These are phyloP conservation scores for Pomatorhinus ruficollis DNA, from an alignment of 2,113 vertebrate species.

Conservation along the genomic window DNA sequence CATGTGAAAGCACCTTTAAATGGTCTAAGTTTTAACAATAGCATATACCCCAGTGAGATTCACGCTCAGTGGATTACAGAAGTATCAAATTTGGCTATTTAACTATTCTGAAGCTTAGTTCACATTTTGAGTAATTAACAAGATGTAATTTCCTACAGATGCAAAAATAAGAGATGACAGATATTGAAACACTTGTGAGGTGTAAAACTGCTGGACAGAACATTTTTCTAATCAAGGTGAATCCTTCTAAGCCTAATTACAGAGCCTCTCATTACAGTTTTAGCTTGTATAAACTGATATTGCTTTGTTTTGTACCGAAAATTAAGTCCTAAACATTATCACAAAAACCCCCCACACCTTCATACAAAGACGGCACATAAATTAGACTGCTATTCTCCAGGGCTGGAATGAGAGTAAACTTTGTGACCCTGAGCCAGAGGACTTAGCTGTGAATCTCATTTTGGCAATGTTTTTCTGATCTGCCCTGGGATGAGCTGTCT, in stretches of 20 bases:
- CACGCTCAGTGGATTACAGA: not conserved
- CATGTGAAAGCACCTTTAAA: not conserved
- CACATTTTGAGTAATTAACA: not conserved
- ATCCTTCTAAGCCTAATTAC: not conserved
- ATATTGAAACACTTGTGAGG: not conserved
- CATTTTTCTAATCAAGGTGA: not conserved
- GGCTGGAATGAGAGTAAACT: not conserved
- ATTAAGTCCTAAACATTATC: not conserved
- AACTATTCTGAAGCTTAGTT: not conserved
- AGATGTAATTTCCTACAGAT: not conserved
- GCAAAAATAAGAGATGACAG: not conserved
- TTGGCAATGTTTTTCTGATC: not conserved
- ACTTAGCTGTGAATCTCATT: not conserved
- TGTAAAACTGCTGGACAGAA: not conserved
- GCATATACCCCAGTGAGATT: not conserved
- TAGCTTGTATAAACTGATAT: not conserved
- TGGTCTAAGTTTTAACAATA: not conserved
- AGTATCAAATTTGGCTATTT: not conserved
- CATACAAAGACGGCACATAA: not conserved
- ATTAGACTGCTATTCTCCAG: not conserved
- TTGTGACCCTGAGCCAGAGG: not conserved
- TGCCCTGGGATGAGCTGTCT: not conserved
- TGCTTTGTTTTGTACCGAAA: constrained; percentile 12
- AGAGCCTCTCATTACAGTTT: not conserved
- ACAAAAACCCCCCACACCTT: not conserved